Evolutionary conservation across 2,113 vertebrate genomes (phyloP), one percentile per base, ranked within the genome.

Genomic region (Vulpes lagopus): DNA sequence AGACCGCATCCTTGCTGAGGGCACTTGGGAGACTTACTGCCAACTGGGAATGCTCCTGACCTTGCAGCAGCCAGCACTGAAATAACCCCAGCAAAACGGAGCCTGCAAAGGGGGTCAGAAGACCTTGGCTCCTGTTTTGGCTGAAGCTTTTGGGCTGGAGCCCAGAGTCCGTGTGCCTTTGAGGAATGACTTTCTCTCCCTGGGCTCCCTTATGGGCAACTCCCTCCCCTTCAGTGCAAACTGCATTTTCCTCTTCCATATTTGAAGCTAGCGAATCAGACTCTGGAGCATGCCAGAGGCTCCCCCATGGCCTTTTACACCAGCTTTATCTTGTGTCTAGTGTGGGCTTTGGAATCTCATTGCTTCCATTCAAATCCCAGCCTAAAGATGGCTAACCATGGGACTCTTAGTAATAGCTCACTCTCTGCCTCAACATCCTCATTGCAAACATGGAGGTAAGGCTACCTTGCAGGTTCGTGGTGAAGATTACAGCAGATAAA

Each of bases 61-160:
- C 65, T 97, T 83, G 80, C 30, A 74, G 83, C 27, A 93, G 87
- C 64, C 16, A 38, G 59, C 71, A 93, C 43, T 73, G 57, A 95
- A 95, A 94, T 71, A 78, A 80, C 73, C 35, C 11, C 3, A 49
- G 71, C 32, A 80, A 60, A 83, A 89, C 8, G 16, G 62, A 60
- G 82, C 32, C 27, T 2, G 19, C 17, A 14, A 62, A 4, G 60
- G 11, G 67, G 14, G 15, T 76, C 51, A 69, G 74, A 65, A 9
- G 85, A 79, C 65, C 91, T 88, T 97, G 82, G 79, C 94, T 96
- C 64, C 97, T 38, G 57, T 95, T 95, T 92, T 95, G 96, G 94
- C 96, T 27, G 76, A 53, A 35, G 76, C 10, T 57, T 20, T 90
- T 96, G 94, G 91, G 57, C 59, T 49, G 81, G 67, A 95, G 74